Percentiles rank a stretch among this genome's conserved stretches.
phyloP scores from a whole-genome alignment of 2,797 vertebrate genomes.

The Anableps anableps region DNA sequence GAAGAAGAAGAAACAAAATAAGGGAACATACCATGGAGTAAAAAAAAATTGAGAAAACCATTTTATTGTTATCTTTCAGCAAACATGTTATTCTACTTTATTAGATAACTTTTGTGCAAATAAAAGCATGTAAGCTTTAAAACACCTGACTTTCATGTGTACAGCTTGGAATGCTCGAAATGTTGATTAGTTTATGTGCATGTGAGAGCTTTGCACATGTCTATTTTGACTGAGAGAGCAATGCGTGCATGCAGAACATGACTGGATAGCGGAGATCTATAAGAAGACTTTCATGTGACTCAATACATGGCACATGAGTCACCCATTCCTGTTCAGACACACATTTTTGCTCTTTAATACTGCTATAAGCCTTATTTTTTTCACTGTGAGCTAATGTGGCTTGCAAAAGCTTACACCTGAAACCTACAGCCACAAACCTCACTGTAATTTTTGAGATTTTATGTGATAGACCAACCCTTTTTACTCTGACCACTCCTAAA shows the following conservation, averaged over 20 bases:
- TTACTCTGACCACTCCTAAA: background rate
- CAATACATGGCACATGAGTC: conserved; percentile 5
- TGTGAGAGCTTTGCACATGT: conserved; percentile 38
- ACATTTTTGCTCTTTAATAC: conserved; percentile 1
- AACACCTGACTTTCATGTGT: conserved; percentile 14
- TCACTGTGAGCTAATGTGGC: background rate
- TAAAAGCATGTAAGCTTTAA: conserved; percentile 10
- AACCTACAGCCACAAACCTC: background rate
- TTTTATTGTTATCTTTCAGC: background rate
- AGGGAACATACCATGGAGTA: background rate
- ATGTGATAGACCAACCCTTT: background rate
- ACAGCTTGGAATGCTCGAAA: conserved; percentile 13
- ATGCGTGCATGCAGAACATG: background rate
- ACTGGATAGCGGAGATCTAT: conserved; percentile 6
- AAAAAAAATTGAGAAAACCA: background rate
- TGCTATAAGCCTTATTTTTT: background rate
- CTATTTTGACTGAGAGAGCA: background rate
- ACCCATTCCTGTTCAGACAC: conserved; percentile 1
- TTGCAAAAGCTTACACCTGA: background rate
- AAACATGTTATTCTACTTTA: conserved; percentile 7
- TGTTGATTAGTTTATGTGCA: conserved; percentile 7
- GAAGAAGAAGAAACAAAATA: background rate
- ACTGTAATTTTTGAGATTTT: background rate
- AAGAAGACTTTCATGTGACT: background rate
- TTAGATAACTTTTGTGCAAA: background rate